These are phyloP conservation scores for Nothoprocta pentlandii DNA, from an alignment of 2,113 vertebrate genomes.

Conservation along the genomic window DNA sequence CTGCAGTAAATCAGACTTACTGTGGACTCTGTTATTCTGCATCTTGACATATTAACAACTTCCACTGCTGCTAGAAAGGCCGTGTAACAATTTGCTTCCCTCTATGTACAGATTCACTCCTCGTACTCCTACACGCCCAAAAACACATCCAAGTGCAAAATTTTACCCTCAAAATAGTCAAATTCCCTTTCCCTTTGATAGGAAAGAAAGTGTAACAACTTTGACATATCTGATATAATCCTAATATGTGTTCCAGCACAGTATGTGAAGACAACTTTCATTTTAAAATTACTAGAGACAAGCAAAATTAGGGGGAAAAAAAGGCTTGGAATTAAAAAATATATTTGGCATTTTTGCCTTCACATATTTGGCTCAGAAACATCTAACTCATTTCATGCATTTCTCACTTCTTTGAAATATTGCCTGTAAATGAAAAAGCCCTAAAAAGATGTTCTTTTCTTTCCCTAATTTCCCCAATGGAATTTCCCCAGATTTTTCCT, in stretches of 20 bases:
- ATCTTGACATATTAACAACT: neutral
- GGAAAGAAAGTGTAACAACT: neutral
- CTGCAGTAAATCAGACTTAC: neutral
- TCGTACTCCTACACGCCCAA: constrained; percentile 9
- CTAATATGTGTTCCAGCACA: neutral
- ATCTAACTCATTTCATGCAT: neutral
- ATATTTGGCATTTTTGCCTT: neutral
- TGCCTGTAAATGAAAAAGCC: neutral
- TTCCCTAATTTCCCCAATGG: neutral
- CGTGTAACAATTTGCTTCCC: neutral
- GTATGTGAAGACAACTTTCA: neutral
- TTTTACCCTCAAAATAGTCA: neutral
- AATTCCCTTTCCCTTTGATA: neutral
- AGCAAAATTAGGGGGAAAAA: neutral
- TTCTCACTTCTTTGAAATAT: neutral
- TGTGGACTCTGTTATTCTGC: neutral
- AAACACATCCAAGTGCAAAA: neutral
- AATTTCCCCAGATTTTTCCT: neutral
- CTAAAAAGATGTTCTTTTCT: neutral
- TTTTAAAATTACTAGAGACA: neutral
- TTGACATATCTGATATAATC: neutral
- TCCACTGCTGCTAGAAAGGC: neutral
- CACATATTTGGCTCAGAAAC: neutral
- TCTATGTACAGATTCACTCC: neutral
- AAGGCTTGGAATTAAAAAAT: neutral